Evolutionary conservation across 2,113 vertebrate species (phyloP).

Genomic region (Platysteira castanea): DNA sequence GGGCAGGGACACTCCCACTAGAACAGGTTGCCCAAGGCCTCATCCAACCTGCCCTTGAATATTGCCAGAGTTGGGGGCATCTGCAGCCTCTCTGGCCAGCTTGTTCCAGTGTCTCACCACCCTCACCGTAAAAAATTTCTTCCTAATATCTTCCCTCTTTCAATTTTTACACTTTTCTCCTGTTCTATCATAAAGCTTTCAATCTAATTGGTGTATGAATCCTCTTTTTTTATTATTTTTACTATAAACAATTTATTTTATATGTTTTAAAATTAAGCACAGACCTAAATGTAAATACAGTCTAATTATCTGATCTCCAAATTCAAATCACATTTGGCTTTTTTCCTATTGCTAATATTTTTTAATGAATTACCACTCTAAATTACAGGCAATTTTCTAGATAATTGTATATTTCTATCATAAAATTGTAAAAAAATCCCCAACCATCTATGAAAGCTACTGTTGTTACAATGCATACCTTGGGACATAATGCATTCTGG

Average conservation of each 20-base stretch:
- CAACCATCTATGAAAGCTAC: not conserved
- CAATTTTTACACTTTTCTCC: not conserved
- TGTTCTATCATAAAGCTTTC: not conserved
- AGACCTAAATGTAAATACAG: not conserved
- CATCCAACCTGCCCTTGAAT: not conserved
- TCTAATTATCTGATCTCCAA: not conserved
- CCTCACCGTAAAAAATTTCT: not conserved
- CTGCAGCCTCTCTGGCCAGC: not conserved
- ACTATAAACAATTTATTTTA: not conserved
- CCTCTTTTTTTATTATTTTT: not conserved
- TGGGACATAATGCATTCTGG: not conserved
- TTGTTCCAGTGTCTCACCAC: not conserved
- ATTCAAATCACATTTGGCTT: not conserved
- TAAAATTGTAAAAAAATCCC: not conserved
- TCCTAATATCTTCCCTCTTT: not conserved
- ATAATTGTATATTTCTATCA: not conserved
- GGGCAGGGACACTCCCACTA: not conserved
- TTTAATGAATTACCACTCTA: not conserved
- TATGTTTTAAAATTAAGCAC: not conserved
- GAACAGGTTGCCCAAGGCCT: not conserved
- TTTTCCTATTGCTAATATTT: not conserved
- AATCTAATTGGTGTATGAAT: slow-evolving; percentile 8
- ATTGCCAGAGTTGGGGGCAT: not conserved
- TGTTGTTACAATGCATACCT: not conserved
- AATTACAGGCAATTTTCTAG: not conserved